Evolutionary conservation across 2,113 vertebrate genomes (phyloP), one percentile per base, ranked within the genome.

Genomic region (Tor tambroides): DNA sequence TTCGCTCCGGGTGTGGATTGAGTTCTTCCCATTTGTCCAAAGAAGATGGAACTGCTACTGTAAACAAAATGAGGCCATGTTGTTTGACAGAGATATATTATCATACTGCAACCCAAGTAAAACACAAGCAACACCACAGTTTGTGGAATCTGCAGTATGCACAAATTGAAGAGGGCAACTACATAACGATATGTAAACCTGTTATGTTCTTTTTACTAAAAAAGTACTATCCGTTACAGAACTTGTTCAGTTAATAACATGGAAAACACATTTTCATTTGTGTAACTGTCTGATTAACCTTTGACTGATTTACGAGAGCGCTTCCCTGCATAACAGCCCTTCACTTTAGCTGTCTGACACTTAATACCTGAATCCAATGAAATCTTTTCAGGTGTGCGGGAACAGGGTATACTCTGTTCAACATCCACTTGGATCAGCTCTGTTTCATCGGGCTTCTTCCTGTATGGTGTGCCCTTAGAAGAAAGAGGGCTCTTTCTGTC

Each of bases 1-100:
- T 96, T 93, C 93, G 94, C 84, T 98, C 97, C 84, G 95, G 94
- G 32, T 94, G 96, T 87, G 94, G 95, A 90, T 92, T 97, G 85
- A 97, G 93, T 32, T 99, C 97, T 88, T 98, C 97, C 98, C 98
- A 99, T 95, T 98, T 99, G 88, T 99, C 98, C 93, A 99, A 65
- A 26, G 96, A 95, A 76, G 96, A 96, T 79, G 96, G 95, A 92
- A 96, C 95, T 83, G 95, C 95, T 90, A 92, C 93, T 95, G 90
- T 84, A 92, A 88, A 81, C 43, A 90, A 59, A 88, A 76, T 41
- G 15, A 86, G 26, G 85, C 63, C 59, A 71, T 79, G 30, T 6
- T 28, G 17, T 30, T 38, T 77, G 59, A 72, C 41, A 69, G 7
- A 79, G 14, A 84, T 59, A 74, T 59, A 84, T 61, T 23, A 74